Base-by-base conservation (phyloP, 1,140 invertebrate species). In the Zeugodacus cucurbitae region DNA sequence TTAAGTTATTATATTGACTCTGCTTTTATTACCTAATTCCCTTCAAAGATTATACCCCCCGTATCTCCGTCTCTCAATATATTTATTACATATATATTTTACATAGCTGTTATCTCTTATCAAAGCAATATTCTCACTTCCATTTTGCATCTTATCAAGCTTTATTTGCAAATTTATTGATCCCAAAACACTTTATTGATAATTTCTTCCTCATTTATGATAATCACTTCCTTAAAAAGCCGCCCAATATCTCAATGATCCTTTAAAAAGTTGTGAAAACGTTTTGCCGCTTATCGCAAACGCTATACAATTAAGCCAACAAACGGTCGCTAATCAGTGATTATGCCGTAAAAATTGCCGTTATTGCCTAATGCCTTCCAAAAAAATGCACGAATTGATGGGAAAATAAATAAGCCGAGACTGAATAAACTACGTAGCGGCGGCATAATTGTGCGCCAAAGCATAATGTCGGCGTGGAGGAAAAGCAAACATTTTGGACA, bases 211-310 rank as follows among this genome's bases (percentile, higher is more conserved):
- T 26, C 58, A 62, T 26, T 54, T 62, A 26, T 67, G n/a, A 32
- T 34, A 67, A 67, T 67, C 26, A 32, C 29, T 32, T 34, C 3
- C 14, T 14, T 32, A 32, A 67, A 34, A 67, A 67, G 29, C 29
- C 14, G 5, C 64, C 64, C 64, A 67, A 67, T 67, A 67, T 32
- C 62, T 67, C 29, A 37, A 74, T 37, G 67, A 37, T 37, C 17
- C 4, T 20, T 1, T 41, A 37, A 74, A 70, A 62, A 37, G 17
- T 74, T 22, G 14, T 74, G 34, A 74, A 74, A 74, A 10, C 67
- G 32, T 67, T 67, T 67, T 74, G 67, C 67, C 67, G 41, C 67
- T 74, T 74, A 74, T 41, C 67, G 67, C 29, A 74, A 41, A 34
- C 34, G 32, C 67, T n/a, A 37, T 41, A n/a, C 67, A 74, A 74